Base-by-base conservation (phyloP, 2,113 vertebrate genomes). In the Theropithecus gelada region DNA sequence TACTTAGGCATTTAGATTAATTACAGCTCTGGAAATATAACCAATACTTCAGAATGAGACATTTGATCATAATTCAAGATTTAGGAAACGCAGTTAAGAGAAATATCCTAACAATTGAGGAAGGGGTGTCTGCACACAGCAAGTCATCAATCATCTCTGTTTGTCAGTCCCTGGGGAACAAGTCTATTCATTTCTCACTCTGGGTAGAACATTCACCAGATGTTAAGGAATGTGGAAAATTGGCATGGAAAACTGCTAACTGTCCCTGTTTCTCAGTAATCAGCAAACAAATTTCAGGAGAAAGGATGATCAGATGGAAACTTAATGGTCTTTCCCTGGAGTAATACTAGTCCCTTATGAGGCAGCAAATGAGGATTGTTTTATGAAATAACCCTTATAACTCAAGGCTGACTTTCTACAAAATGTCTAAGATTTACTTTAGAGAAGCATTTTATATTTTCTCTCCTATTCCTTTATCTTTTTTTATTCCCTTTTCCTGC, bases 361-460 rank as follows among this genome's bases (percentile, higher is more conserved):
- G 9, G n/a, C 8, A 48, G 57, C n/a, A 86, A 91, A 52, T 55
- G 38, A 93, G 27, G 23, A 89, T 82, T 59, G 52, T 59, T 64
- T 84, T 27, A 43, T 45, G 64, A 90, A 89, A 50, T 93, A 82
- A 73, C 64, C 64, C 25, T 95, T 84, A 59, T 2, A 83, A 50
- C 14, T 8, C 45, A 95, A 79, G 43, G 0, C 66, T 94, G 43
- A 5, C 55, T 83, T 87, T 90, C 57, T 64, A 8, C 43, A 86
- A 87, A 86, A 93, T 79, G 45, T 59, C 64, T 93, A 81, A 95
- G 95, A 93, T 64, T 61, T 61, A 61, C 59, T 61, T 61, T 11
- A 43, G 4, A n/a, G 30, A 76, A 96, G 27, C 40, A 73, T 78
- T 83, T 72, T n/a, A 16, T 76, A 11, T 10, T 70, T 81, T 73